Base-by-base conservation (phyloP, 64 coral and sea anemone species). In the Montipora sp. region DNA sequence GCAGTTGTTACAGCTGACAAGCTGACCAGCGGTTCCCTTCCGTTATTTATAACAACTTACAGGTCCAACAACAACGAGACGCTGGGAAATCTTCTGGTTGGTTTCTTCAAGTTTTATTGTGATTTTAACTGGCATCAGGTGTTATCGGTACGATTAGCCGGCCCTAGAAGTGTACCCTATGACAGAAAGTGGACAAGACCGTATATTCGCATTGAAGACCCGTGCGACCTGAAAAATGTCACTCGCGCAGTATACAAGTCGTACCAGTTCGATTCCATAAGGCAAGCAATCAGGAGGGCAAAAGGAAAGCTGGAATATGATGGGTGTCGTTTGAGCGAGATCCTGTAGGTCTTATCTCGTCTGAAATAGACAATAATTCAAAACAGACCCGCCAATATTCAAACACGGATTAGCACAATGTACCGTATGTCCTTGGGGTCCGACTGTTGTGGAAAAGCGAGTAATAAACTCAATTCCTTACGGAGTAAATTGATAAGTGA, bases 191-290 rank as follows among this genome's bases (percentile, higher is more conserved):
- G 90, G 90, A 92, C 80, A 13, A 61, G 77, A 1, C 93, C 93
- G 16, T 27, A 83, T 10, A 94, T 94, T 68, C 87, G 88, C 59
- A 85, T 94, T 18, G 87, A 94, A 60, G 93, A 94, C 47, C 93
- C 93, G 5, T 77, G 8, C 14, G 80, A 94, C 27, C 13, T 20
- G 0, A 78, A 68, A n/a, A 94, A 94, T 49, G 87, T 89, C 5
- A 79, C 93, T 68, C 76, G 93, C 14, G 87, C 87, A 10, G 81
- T 94, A 7, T 94, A 90, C 50, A 5, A 73, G 24, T 15, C 1
- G 7, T 3, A 3, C 13, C 22, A 24, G 7, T 94, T 94, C 45
- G 7, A 8, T 12, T 13, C 16, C 47, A 90, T 94, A 27, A 90
- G 85, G 63, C 16, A 7, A 51, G 87, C 93, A 0, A 47, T 94